These are phyloP conservation scores for Diachrysia chrysitis DNA, from an alignment of 2,888 invertebrate genomes.

Conservation along the genomic window DNA sequence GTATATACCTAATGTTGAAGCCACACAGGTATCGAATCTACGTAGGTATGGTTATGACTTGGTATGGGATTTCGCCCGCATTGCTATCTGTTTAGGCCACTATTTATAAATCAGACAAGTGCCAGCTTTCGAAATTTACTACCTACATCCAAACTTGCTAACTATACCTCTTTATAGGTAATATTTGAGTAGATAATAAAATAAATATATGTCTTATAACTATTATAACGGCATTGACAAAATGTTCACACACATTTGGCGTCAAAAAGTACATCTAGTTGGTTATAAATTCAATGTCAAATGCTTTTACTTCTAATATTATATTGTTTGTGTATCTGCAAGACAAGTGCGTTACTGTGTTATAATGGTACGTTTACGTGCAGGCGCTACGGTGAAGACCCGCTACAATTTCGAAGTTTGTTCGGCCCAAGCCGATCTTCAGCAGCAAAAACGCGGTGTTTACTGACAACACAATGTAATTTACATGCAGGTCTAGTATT, in stretches of 20 bases:
- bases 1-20: no score
- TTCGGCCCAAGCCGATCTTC: slow-evolving; percentile 55
- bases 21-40: no score
- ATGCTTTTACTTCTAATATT: slow-evolving; percentile 52
- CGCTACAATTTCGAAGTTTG: slow-evolving; percentile 62
- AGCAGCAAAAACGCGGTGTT: slow-evolving; percentile 70
- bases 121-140: no score
- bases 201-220: no score
- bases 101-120: no score
- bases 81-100: no score
- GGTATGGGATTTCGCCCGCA: no score
- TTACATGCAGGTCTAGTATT: slow-evolving; percentile 50
- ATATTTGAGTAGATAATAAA: no score
- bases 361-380: slow-evolving; percentile 79
- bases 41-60: no score
- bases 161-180: no score
- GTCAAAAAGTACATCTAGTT: slow-evolving; percentile 39
- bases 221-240: no score
- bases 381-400: slow-evolving; percentile 74
- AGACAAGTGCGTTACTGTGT: slow-evolving; percentile 69
- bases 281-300: slow-evolving; percentile 48
- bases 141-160: no score
- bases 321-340: slow-evolving; percentile 51
- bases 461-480: slow-evolving; percentile 66
- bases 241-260: not conserved